phyloP scores from a whole-genome alignment of 2,888 invertebrate species.

The Drosophila aldrichi region DNA sequence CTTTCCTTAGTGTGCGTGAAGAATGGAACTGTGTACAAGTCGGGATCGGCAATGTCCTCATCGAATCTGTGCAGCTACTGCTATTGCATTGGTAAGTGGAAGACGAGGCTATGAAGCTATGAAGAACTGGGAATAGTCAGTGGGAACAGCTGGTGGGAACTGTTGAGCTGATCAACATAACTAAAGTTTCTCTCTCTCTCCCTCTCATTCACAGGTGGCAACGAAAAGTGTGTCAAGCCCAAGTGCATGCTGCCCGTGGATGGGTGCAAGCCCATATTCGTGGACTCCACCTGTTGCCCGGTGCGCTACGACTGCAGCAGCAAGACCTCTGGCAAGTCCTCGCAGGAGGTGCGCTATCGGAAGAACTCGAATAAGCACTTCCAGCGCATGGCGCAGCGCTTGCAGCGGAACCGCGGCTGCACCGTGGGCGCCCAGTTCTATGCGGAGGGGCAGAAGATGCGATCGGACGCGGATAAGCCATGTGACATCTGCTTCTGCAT shows the following conservation, averaged over 20 bases:
- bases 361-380: slow-evolving; percentile 84
- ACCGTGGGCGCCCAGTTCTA: slow-evolving; percentile 88
- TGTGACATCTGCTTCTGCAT: slow-evolving; percentile 94
- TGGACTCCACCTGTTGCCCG: slow-evolving; percentile 90
- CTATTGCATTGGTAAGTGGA: slow-evolving; percentile 89
- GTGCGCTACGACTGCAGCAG: slow-evolving; percentile 90
- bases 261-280: slow-evolving; percentile 86
- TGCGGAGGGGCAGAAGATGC: slow-evolving; percentile 90
- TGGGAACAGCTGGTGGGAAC: neutral
- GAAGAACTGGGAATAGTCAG: neutral
- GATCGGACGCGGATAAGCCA: slow-evolving; percentile 85
- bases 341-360: slow-evolving; percentile 82
- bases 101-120: neutral
- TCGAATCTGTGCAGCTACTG: slow-evolving; percentile 93
- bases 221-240: slow-evolving; percentile 91
- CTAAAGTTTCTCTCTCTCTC: neutral
- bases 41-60: slow-evolving; percentile 91
- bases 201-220: slow-evolving; percentile 85
- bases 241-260: slow-evolving; percentile 91
- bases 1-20: slow-evolving; percentile 81
- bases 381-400: slow-evolving; percentile 81
- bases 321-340: slow-evolving; percentile 82
- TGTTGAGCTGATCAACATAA: neutral
- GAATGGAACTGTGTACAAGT: slow-evolving; percentile 84
- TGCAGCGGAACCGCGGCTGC: slow-evolving; percentile 85